phyloP scores from a whole-genome alignment of 2,888 invertebrate genomes.

The Heliconius charithonia region DNA sequence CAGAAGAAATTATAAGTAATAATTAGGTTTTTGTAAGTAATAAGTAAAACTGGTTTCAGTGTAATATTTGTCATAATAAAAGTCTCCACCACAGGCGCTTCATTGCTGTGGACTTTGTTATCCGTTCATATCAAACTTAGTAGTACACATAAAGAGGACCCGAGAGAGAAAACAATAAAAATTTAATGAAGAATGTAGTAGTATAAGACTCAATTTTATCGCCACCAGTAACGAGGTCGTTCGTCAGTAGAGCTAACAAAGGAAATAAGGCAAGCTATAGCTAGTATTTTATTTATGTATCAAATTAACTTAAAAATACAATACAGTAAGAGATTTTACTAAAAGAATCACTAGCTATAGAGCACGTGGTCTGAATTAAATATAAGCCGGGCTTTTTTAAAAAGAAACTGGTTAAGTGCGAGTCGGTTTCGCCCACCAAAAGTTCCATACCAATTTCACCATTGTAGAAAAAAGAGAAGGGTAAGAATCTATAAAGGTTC shows the following conservation, averaged over 20 bases:
- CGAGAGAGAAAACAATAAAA: constrained; percentile 49
- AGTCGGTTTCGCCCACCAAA: no score
- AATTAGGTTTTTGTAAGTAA: no score
- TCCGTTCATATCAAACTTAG: constrained; percentile 14
- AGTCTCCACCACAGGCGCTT: background rate
- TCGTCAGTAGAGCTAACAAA: constrained; percentile 51
- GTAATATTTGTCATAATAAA: background rate
- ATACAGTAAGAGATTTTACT: constrained; percentile 6
- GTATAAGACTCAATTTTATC: constrained; percentile 69
- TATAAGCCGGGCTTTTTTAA: background rate
- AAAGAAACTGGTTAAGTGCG: background rate
- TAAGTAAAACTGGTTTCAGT: background rate
- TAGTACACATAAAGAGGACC: constrained; percentile 47
- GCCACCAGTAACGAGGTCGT: constrained; percentile 59
- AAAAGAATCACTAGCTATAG: background rate
- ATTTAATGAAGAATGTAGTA: constrained; percentile 63
- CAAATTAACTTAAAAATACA: background rate
- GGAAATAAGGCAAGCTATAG: constrained; percentile 37
- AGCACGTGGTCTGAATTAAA: background rate
- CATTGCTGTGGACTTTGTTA: background rate
- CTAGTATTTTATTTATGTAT: background rate
- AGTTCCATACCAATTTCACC: no score
- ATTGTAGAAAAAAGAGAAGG: no score
- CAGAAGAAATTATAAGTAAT: no score
- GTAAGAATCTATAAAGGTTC: no score